Conservation (phyloP, 2,797 vertebrate species). For the Lepilemur ruficaudatus region DNA sequence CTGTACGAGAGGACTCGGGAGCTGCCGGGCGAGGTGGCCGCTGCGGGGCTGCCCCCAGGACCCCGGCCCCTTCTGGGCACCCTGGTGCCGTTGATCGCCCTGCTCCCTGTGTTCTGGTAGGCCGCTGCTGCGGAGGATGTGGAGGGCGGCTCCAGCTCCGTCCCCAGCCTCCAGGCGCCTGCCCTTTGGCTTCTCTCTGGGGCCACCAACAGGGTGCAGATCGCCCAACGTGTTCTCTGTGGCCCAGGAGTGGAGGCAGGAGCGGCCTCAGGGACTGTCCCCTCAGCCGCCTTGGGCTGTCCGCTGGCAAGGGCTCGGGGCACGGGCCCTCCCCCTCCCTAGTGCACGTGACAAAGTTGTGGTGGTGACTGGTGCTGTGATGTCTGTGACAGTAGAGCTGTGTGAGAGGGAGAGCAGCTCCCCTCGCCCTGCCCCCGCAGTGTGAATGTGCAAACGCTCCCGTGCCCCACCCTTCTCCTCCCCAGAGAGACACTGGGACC, state of each 20-base stretch:
- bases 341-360: neutral
- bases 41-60: accelerated
- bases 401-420: conserved; percentile 19
- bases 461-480: neutral
- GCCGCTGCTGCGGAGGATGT: conserved; percentile 15
- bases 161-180: neutral
- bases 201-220: neutral
- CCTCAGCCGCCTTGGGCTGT: neutral
- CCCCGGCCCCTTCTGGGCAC: conserved; percentile 77
- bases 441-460: conserved; percentile 64
- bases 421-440: neutral
- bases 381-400: conserved; percentile 63
- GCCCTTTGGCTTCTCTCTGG: neutral
- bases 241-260: neutral
- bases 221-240: neutral
- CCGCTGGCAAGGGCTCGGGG: neutral
- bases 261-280: neutral
- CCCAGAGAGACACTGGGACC: conserved; percentile 48
- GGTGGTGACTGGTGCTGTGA: conserved; percentile 73
- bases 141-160: neutral
- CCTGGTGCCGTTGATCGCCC: conserved; percentile 82
- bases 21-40: conserved; percentile 76
- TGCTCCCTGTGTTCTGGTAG: conserved; percentile 84
- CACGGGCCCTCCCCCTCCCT: neutral
- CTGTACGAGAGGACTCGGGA: conserved; percentile 91